Conservation (phyloP, 2,888 invertebrate species). For the Acanthosepion lycidas region DNA sequence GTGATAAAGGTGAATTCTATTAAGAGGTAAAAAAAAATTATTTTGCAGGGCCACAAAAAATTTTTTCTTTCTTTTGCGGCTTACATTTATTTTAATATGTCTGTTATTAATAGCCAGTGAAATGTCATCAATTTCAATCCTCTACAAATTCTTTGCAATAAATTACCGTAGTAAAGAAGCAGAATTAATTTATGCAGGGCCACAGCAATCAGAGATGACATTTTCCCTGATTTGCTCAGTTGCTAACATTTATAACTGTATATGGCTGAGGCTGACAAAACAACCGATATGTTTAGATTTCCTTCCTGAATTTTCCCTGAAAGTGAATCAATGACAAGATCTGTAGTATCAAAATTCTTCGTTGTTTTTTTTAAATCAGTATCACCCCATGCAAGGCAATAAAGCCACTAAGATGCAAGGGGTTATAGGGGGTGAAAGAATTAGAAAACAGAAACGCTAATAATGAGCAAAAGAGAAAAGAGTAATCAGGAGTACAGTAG, state of each 20-base stretch:
- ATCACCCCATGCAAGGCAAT: too few species aligned
- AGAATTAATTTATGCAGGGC: neutral
- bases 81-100: neutral
- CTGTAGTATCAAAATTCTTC: neutral
- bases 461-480: too few species aligned
- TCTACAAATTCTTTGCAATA: neutral
- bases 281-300: neutral
- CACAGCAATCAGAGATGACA: neutral
- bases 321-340: neutral
- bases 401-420: too few species aligned
- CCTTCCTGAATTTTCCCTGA: neutral
- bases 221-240: neutral
- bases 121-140: neutral
- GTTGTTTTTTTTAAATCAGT: too few species aligned
- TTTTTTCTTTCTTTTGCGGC: neutral
- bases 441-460: too few species aligned
- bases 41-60: constrained; percentile 4
- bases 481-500: too few species aligned
- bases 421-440: too few species aligned
- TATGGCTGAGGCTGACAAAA: neutral
- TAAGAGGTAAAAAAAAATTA: neutral
- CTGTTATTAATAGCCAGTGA: neutral
- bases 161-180: neutral
- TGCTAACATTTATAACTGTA: neutral
- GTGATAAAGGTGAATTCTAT: neutral